Base-by-base conservation (phyloP, 2,797 vertebrate genomes). In the Gymnoscopelus microlampas region DNA sequence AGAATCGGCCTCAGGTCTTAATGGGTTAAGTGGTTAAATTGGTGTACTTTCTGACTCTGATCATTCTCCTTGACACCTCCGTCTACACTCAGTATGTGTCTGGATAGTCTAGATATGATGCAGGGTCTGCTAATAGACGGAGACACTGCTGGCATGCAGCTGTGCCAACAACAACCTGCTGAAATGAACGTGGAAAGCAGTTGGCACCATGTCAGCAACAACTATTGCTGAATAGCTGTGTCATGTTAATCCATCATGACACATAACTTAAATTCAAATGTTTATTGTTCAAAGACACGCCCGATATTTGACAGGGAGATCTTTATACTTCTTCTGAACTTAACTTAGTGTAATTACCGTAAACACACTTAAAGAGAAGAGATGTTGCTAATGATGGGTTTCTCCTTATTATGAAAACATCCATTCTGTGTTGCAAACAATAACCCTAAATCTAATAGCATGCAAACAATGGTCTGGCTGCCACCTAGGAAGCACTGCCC, bases 161-260 rank as follows among this genome's bases (percentile, higher is more conserved):
- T 73, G 49, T 60, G 55, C 35, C 47, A 12, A 68, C 48, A 68
- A 53, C 24, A 44, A 44, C 8, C 39, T 44, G 39, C 9, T 44
- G 39, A 44, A 44, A 44, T 44, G 39, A 44, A 44, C 39, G 39
- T 44, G 39, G 39, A 44, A 9, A 44, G 39, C 6, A 10, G 9
- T 44, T 44, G 39, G 39, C 39, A 44, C 39, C 39, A 10, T 10
- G 39, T 44, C 39, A 44, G 39, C 8, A 44, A 44, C 39, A 44
- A 44, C 39, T 44, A 44, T 44, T 3, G 39, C 10, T 10, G 39
- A 44, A 44, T 44, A 44, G 39, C 39, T 44, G 39, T 44, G 39
- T 44, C 39, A 44, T 44, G 39, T 44, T 44, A 44, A 8, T 44
- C 39, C 39, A 10, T 44, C 39, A 10, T 44, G 39, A 44, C 39